A percentile compares a stretch with the other conserved stretches of the same genome.
Conservation (phyloP, 2,888 invertebrate genomes). For the Oligia latruncula region DNA sequence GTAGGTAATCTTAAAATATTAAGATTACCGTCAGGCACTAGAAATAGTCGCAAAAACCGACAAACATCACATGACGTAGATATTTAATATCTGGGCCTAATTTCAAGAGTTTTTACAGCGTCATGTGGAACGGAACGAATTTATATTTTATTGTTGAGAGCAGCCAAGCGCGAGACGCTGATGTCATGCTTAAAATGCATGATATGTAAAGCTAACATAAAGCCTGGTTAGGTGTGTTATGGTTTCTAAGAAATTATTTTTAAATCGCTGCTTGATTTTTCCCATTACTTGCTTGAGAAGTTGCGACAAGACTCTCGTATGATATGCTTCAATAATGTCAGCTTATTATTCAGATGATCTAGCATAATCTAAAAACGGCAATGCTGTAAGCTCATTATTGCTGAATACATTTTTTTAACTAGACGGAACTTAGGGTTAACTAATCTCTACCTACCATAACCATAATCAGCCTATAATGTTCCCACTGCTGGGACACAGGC, state of each 20-base stretch:
- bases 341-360: neutral
- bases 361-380: neutral
- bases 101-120: slow-evolving; percentile 67
- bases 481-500: too few relatives aligned
- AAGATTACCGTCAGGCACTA: slow-evolving; percentile 23
- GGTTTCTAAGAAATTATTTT: slow-evolving; percentile 68
- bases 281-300: slow-evolving; percentile 42
- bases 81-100: slow-evolving; percentile 64
- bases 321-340: slow-evolving; percentile 12
- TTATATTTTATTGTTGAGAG: slow-evolving; percentile 73
- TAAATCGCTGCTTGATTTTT: slow-evolving; percentile 54
- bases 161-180: slow-evolving; percentile 77
- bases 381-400: neutral
- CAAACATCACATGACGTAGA: slow-evolving; percentile 45
- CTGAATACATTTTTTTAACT: neutral
- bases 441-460: neutral
- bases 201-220: slow-evolving; percentile 69
- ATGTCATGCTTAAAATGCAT: slow-evolving; percentile 75
- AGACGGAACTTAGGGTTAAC: neutral
- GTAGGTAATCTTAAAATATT: slow-evolving; percentile 17
- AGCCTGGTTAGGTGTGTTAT: slow-evolving; percentile 57
- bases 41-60: slow-evolving; percentile 44
- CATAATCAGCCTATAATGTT: too few relatives aligned
- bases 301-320: slow-evolving; percentile 21
- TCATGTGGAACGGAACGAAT: slow-evolving; percentile 71